A percentile compares a stretch with the other conserved stretches of the same genome.
phyloP scores from a whole-genome alignment of 2,888 invertebrate species.

The Macropis europaea region DNA sequence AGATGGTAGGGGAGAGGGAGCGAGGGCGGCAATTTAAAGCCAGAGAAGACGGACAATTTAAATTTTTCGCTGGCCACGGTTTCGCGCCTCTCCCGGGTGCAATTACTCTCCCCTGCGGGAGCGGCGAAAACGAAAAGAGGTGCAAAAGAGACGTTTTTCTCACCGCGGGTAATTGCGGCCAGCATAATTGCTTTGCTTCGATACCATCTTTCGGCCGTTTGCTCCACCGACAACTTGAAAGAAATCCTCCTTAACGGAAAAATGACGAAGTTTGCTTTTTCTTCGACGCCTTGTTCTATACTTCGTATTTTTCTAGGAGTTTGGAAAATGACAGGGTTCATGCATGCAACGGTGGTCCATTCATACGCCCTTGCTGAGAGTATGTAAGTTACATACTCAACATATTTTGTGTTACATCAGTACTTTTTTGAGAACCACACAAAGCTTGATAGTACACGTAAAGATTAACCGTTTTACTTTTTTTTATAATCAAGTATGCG shows the following conservation, averaged over 20 bases:
- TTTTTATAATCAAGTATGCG: no score
- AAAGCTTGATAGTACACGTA: no score
- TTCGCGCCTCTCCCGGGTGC: slow-evolving; percentile 31
- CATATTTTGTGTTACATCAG: no score
- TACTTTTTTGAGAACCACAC: no score
- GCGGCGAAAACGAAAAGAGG: not conserved
- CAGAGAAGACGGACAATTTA: slow-evolving; percentile 53
- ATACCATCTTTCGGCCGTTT: slow-evolving; percentile 7
- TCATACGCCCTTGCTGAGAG: no score
- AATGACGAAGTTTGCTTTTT: no score
- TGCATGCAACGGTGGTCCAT: no score
- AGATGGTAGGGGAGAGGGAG: slow-evolving; percentile 17
- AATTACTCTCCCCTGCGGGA: slow-evolving; percentile 30
- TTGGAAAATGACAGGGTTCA: no score
- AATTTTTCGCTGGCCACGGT: slow-evolving; percentile 50
- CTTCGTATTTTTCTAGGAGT: no score
- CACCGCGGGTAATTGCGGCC: slow-evolving; percentile 21
- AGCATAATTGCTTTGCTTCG: slow-evolving; percentile 31
- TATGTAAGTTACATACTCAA: no score
- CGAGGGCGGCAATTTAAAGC: slow-evolving; percentile 40
- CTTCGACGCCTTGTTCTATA: no score
- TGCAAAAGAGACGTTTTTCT: slow-evolving; percentile 4
- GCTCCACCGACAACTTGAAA: not conserved
- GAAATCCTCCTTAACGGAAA: not conserved
- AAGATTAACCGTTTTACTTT: no score